phyloP scores from a whole-genome alignment of 2,797 vertebrate species.

The Picus viridis region DNA sequence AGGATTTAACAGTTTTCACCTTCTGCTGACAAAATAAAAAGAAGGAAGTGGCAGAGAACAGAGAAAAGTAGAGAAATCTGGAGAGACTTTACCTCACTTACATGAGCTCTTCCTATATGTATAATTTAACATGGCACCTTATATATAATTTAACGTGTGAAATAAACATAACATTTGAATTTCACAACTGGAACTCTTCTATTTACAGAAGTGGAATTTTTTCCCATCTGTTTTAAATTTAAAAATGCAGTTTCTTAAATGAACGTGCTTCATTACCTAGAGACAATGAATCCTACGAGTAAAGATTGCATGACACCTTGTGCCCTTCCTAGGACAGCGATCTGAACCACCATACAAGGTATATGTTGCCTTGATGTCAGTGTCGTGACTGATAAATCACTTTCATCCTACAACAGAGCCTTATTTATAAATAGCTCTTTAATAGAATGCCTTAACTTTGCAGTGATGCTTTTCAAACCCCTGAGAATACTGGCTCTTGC shows the following conservation, averaged over 20 bases:
- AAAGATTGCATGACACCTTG: background rate
- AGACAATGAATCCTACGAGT: background rate
- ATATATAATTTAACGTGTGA: conserved; percentile 70
- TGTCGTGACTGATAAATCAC: conserved; percentile 13
- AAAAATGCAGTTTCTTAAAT: background rate
- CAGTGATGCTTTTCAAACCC: conserved; percentile 44
- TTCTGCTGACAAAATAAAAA: conserved; percentile 44
- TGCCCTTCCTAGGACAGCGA: background rate
- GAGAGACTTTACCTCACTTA: conserved; percentile 48
- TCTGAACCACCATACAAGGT: background rate
- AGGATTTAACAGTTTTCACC: background rate
- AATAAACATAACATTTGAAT: conserved; percentile 69
- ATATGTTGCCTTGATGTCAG: background rate
- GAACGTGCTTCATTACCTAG: background rate
- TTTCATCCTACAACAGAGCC: conserved; percentile 17
- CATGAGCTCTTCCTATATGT: conserved; percentile 55
- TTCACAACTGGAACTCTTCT: conserved; percentile 60
- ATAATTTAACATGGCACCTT: conserved; percentile 69
- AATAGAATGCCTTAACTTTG: conserved; percentile 49
- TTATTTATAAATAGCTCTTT: conserved; percentile 61
- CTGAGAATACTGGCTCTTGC: conserved; percentile 49
- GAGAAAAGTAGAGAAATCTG: conserved; percentile 32
- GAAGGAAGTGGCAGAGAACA: background rate
- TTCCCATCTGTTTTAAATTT: conserved; percentile 24
- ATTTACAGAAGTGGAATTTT: conserved; percentile 1